Percentiles rank a stretch among this genome's conserved stretches.
phyloP scores from a whole-genome alignment of 1,140 invertebrate species.

The Zaprionus gabonicus region DNA sequence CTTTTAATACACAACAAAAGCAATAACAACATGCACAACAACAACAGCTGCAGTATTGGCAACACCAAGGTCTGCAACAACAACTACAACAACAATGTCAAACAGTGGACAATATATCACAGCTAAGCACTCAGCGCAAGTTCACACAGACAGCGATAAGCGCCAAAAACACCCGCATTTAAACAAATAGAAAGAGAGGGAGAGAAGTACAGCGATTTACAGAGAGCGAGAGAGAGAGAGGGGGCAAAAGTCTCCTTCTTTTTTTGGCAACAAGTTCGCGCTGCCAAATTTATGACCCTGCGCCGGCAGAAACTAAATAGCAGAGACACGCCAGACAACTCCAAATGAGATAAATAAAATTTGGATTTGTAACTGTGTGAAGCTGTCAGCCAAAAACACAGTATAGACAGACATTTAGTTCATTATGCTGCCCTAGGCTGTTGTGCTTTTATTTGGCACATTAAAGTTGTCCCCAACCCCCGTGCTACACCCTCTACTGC shows the following conservation, averaged over 20 bases:
- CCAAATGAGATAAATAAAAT: neutral
- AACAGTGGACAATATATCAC: conserved; percentile 73
- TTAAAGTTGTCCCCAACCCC: neutral
- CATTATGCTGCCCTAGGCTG: neutral
- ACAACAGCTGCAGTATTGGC: neutral
- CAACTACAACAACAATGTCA: conserved; percentile 40
- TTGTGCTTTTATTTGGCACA: neutral
- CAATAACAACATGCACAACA: conserved; percentile 53
- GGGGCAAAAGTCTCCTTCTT: neutral
- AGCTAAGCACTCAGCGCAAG: conserved; percentile 66
- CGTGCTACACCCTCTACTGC: neutral
- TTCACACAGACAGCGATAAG: conserved; percentile 49
- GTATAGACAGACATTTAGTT: neutral
- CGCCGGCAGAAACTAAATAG: neutral
- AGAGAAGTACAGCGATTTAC: neutral
- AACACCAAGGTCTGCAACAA: conserved; percentile 38
- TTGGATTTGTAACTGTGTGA: neutral
- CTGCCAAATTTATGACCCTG: neutral
- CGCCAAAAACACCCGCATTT: conserved; percentile 32
- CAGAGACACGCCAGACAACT: neutral
- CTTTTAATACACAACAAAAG: conserved; percentile 77
- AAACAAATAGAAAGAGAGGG: conserved; percentile 5
- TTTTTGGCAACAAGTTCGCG: conserved; percentile 28
- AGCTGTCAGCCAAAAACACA: neutral
- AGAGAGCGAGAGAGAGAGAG: neutral